Base-by-base conservation (phyloP, 2,113 vertebrate species). In the Neolamprologus sp. region DNA sequence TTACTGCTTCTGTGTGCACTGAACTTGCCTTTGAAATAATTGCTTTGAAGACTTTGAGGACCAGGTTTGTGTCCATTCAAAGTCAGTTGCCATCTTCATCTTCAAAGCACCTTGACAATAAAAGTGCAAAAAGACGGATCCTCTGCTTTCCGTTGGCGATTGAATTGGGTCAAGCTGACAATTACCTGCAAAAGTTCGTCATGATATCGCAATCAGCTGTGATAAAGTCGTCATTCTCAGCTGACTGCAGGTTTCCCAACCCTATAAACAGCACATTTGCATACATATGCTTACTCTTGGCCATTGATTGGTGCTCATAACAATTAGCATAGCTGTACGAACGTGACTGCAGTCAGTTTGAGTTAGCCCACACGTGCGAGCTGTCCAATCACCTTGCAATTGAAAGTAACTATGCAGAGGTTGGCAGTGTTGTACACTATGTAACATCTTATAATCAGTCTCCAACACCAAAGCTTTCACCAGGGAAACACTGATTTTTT, bases 111-210 rank as follows among this genome's bases (percentile, higher is more conserved):
- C n/a, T 71, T 23, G 35, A 40, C 7, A 71, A 42, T 71, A 42
- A 71, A 42, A 73, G n/a, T 9, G 33, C n/a, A 73, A 73, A 26
- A 45, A 26, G 13, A 73, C 4, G 8, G 3, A 45, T 10, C 21
- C 21, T 45, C 8, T 26, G 40, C 68, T 73, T 45, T 17, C 14
- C 9, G 13, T 45, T 73, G 23, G 40, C 8, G 1, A 42, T 26
- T 45, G 21, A 45, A 45, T 3, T 26, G 68, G 40, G 13, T 73
- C 37, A 73, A 10, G 68, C 4, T 73, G 68, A 6, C 8, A 73
- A 45, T 73, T 73, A 7, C 37, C 23, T 19, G 23, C 40, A 47
- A 68, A 37, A 8, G 0, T 68, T 68, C 0, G 1, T 68, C 60
- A 21, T 37, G 33, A 68, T 68, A 68, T 68, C 0, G 19, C 60